A percentile compares a stretch with the other conserved stretches of the same genome.
phyloP scores from a whole-genome alignment of 2,113 vertebrate genomes.

The Daubentonia madagascariensis region DNA sequence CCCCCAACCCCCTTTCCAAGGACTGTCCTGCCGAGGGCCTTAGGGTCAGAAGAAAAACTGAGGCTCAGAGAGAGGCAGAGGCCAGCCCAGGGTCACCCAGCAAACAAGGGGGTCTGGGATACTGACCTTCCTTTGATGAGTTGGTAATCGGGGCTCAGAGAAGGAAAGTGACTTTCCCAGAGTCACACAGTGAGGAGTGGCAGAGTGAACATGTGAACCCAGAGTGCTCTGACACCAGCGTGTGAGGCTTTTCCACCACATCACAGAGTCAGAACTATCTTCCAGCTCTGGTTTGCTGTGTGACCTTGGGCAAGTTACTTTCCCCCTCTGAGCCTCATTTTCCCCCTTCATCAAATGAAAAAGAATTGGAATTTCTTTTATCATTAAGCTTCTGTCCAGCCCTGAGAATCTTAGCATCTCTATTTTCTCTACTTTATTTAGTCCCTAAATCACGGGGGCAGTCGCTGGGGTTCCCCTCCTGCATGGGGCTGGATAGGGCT shows the following conservation, averaged over 20 bases:
- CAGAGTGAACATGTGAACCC: background rate
- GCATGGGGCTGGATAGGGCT: rapidly evolving
- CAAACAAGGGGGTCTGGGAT: background rate
- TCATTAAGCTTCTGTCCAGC: background rate
- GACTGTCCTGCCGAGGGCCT: background rate
- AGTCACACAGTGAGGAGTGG: background rate
- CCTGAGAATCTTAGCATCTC: background rate
- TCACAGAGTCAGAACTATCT: background rate
- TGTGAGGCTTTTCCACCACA: background rate
- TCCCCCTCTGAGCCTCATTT: background rate
- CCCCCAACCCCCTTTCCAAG: background rate
- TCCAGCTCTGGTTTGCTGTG: background rate
- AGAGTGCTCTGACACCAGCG: background rate
- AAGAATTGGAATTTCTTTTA: background rate
- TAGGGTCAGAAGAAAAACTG: background rate
- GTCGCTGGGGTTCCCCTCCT: background rate
- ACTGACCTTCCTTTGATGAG: background rate
- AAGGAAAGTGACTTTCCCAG: background rate
- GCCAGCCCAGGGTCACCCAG: background rate
- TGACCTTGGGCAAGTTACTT: background rate
- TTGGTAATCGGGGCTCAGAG: background rate
- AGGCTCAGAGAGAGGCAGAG: background rate
- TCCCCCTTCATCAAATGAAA: background rate
- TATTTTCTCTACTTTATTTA: background rate
- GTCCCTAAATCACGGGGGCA: background rate